A percentile compares a stretch with the other conserved stretches of the same genome.
phyloP scores from a whole-genome alignment of 2,113 vertebrate genomes.

The Dicentrarchus labrax region DNA sequence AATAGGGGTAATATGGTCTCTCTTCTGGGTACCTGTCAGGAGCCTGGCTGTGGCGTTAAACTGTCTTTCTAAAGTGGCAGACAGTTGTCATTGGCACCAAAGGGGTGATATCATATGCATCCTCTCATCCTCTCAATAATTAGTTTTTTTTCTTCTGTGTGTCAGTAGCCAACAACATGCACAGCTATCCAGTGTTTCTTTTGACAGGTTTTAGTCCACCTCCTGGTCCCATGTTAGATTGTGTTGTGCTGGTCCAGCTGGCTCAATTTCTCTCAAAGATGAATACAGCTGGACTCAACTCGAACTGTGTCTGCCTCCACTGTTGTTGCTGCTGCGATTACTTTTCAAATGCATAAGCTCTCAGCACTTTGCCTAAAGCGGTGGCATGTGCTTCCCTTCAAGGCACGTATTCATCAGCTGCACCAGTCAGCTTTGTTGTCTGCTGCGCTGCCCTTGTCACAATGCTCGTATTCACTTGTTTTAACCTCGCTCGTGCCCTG shows the following conservation, averaged over 20 bases:
- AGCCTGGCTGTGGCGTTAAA: too few species aligned
- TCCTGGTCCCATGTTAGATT: not conserved
- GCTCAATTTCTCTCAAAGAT: not conserved
- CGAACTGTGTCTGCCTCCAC: not conserved
- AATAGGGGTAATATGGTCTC: too few species aligned
- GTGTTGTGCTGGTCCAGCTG: not conserved
- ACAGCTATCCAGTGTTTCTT: not conserved
- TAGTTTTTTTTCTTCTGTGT: too few species aligned
- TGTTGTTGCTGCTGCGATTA: not conserved
- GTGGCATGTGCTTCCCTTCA: slow-evolving; percentile 9
- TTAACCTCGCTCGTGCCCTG: not conserved
- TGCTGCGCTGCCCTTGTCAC: not conserved
- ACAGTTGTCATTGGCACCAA: too few species aligned
- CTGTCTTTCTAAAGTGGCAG: too few species aligned
- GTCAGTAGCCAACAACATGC: not conserved
- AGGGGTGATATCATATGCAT: too few species aligned
- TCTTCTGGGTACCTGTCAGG: too few species aligned
- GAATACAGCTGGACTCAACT: not conserved
- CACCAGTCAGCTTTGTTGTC: not conserved
- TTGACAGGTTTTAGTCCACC: not conserved
- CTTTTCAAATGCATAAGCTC: not conserved
- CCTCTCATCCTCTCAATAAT: too few species aligned
- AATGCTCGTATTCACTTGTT: not conserved
- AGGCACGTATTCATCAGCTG: slow-evolving; percentile 9
- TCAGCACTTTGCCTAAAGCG: not conserved